Conservation (phyloP, 2,888 invertebrate genomes). For the Palloptera scutellata region DNA sequence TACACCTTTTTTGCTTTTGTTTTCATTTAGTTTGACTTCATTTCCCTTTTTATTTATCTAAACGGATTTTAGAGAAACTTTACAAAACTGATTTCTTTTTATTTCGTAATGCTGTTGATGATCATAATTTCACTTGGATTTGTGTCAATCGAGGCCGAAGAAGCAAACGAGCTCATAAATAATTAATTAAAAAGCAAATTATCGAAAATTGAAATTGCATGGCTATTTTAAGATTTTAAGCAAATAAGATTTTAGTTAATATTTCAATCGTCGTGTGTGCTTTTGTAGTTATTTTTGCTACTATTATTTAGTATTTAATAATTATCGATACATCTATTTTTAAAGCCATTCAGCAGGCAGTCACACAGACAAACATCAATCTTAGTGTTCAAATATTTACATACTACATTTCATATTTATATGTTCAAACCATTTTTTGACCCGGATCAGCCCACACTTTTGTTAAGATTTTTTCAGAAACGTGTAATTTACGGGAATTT, state of each 20-base stretch:
- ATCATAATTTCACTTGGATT: conserved; percentile 15
- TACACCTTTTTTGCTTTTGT: not conserved
- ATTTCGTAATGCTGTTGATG: conserved; percentile 8
- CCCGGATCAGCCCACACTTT: no score
- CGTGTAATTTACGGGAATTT: no score
- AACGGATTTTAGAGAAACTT: no score
- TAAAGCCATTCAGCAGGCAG: no score
- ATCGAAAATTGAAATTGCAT: conserved; percentile 12
- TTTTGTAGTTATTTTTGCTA: conserved; percentile 28
- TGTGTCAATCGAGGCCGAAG: conserved; percentile 14
- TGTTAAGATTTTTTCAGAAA: no score
- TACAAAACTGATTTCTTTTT: not conserved
- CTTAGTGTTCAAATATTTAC: no score
- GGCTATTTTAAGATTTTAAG: conserved; percentile 31
- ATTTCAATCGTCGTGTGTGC: conserved; percentile 21
- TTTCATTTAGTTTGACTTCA: conserved; percentile 1
- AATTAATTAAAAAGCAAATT: conserved; percentile 13
- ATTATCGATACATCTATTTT: not conserved
- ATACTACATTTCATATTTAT: no score
- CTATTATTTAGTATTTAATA: conserved; percentile 34
- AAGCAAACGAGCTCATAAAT: conserved; percentile 16
- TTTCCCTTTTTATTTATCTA: not conserved
- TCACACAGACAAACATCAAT: no score
- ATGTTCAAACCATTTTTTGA: no score
- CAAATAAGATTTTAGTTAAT: conserved; percentile 35